Conservation (phyloP, 2,888 invertebrate species). For the Drosophila cyrtoloma region DNA sequence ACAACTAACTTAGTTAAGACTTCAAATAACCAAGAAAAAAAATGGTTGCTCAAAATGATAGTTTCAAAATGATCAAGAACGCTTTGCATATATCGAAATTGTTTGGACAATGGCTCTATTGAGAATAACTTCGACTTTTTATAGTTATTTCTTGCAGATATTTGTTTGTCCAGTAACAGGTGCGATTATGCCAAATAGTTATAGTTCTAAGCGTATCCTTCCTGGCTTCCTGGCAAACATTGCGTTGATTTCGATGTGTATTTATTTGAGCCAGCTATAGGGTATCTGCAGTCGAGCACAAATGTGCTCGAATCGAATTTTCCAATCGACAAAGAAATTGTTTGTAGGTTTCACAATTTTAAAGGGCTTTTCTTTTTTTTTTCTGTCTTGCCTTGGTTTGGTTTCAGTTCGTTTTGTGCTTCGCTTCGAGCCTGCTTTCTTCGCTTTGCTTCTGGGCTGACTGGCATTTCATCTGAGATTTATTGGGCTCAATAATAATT, state of each 20-base stretch:
- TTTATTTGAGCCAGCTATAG: neutral
- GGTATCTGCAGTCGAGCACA: neutral
- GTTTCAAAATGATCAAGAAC: neutral
- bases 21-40: neutral
- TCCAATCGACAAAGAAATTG: neutral
- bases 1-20: too few relatives aligned
- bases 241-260: neutral
- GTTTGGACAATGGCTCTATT: neutral
- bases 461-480: conserved; percentile 40
- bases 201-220: neutral
- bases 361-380: neutral
- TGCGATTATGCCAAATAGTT: neutral
- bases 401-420: neutral
- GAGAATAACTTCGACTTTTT: neutral
- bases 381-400: neutral
- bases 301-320: neutral
- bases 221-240: neutral
- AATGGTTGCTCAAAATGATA: neutral
- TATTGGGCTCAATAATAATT: conserved; percentile 62
- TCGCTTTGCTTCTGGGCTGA: neutral
- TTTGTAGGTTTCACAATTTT: neutral
- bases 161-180: neutral
- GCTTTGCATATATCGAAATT: neutral
- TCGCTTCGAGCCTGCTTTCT: conserved; percentile 3
- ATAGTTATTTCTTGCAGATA: neutral